These are phyloP conservation scores for Helicoverpa zea DNA, from an alignment of 1,140 invertebrate genomes.

Conservation along the genomic window DNA sequence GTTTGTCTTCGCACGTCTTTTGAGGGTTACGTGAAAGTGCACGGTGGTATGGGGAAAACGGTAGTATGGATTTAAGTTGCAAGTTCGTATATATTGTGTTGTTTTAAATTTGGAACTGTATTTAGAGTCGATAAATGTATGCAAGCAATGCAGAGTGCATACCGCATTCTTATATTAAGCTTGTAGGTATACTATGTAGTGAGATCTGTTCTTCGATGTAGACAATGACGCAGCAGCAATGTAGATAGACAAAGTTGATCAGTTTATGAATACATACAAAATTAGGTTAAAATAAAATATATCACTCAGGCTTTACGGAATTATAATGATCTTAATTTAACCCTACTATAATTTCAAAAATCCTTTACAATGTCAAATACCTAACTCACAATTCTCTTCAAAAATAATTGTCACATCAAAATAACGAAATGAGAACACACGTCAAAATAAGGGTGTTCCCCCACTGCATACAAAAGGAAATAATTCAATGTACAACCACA, in stretches of 20 bases:
- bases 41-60: not conserved
- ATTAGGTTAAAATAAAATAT: no score
- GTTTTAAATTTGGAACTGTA: no score
- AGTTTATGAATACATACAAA: no score
- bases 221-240: no score
- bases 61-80: not conserved
- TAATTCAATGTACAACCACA: slow-evolving; percentile 52
- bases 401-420: slow-evolving; percentile 31
- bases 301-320: no score
- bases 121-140: no score
- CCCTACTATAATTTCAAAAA: not conserved
- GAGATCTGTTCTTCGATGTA: no score
- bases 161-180: no score
- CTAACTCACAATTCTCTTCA: slow-evolving; percentile 1
- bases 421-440: slow-evolving; percentile 34
- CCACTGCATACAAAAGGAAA: slow-evolving; percentile 46
- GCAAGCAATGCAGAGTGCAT: no score
- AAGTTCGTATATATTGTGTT: not conserved
- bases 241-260: no score
- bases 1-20: not conserved
- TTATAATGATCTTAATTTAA: not conserved
- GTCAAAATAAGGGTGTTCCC: slow-evolving; percentile 40
- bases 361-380: not conserved
- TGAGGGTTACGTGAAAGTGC: not conserved
- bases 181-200: no score